Base-by-base conservation (phyloP, 2,888 invertebrate species). In the Norana najaformis region DNA sequence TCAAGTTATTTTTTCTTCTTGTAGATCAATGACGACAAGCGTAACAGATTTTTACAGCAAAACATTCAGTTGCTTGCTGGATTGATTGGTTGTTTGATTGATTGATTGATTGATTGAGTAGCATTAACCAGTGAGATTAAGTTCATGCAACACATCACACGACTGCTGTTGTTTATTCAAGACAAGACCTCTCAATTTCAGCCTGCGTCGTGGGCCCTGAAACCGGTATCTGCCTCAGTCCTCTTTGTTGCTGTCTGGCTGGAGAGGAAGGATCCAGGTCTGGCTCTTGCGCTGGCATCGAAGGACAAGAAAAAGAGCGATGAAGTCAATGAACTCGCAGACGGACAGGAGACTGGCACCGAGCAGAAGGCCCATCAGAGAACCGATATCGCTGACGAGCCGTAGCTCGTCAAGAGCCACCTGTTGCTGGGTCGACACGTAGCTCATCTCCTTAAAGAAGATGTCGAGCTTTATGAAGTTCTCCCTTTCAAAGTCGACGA, bases 381-480 rank as follows among this genome's bases (percentile, higher is more conserved):
- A 92, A 16, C 92, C 92, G n/a, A 92, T 91, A 85, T 92, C 91
- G 89, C 91, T 90, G 89, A 92, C 23, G 83, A 92, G 53, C 38
- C 90, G 90, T 38, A 91, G 88, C 39, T 89, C 82, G 30, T 90
- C 90, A 83, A 91, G 91, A 11, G 90, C 53, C 47, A 90, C 90
- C 88, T 92, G 92, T 89, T 92, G 91, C 16, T 89, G 89, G 35
- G 91, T 90, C 53, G 83, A 36, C 83, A 91, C 91, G 89, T 91
- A 92, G 14, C 90, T 91, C 89, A 92, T 83, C 38, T 92, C 92
- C 69, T 90, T 90, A 90, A 91, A 92, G 91, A 92, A 92, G 30
- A 92, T 91, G 88, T 92, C 92, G 38, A 92, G 90, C 82, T 91
- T 91, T 20, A 92, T 90, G 90, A 91, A 92, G 90, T 92, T 92